phyloP scores from a whole-genome alignment of 1,140 invertebrate species.

The Dufourea novaeangliae region DNA sequence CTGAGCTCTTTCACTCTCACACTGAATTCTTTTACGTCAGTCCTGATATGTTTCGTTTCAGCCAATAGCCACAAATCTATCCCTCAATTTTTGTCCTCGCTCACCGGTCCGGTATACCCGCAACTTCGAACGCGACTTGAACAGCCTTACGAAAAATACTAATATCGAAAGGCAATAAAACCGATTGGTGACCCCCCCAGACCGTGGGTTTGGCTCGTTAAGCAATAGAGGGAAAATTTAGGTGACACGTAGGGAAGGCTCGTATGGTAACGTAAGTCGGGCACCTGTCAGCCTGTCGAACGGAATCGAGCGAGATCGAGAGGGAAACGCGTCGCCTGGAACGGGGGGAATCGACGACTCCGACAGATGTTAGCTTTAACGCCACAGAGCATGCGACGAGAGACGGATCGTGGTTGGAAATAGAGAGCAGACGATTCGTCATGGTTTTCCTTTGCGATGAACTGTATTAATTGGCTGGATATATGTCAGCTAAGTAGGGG shows the following conservation, averaged over 20 bases:
- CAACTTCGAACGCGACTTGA: background rate
- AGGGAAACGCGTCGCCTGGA: background rate
- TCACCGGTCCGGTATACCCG: background rate
- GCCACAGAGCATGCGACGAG: too few relatives aligned
- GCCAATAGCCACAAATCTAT: background rate
- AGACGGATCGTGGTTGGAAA: too few relatives aligned
- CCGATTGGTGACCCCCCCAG: conserved; percentile 46
- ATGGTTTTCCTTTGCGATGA: background rate
- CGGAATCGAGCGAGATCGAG: background rate
- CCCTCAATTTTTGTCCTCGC: background rate
- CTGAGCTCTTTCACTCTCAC: too few relatives aligned
- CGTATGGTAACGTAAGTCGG: too few relatives aligned
- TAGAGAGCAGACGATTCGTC: background rate
- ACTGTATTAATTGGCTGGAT: background rate
- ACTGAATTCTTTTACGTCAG: too few relatives aligned
- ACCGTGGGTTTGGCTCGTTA: conserved; percentile 12
- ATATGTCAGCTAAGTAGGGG: too few relatives aligned
- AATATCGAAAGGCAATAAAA: conserved; percentile 55
- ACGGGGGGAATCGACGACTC: background rate
- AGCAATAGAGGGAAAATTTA: conserved; percentile 10
- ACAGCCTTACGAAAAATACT: background rate
- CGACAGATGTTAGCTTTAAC: conserved; percentile 26
- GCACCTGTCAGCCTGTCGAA: conserved; percentile 7
- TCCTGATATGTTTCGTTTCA: too few relatives aligned
- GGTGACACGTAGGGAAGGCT: background rate